phyloP scores from a whole-genome alignment of 2,888 invertebrate genomes.

The Phaedon cochleariae region DNA sequence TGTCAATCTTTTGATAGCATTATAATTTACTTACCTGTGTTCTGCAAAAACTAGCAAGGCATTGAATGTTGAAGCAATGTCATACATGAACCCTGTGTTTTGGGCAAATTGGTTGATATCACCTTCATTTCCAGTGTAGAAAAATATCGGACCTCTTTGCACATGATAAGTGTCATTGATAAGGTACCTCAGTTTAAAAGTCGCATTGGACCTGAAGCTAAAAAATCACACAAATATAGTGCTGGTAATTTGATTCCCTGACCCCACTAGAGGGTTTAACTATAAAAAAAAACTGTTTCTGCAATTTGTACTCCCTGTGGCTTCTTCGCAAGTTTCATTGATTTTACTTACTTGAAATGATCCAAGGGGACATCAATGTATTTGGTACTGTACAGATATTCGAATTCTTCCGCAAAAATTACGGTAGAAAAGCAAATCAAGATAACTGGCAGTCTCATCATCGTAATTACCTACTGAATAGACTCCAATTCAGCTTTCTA shows the following conservation, averaged over 20 bases:
- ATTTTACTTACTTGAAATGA: slow-evolving; percentile 75
- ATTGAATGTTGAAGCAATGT: slow-evolving; percentile 79
- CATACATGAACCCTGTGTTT: slow-evolving; percentile 95
- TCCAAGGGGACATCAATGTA: slow-evolving; percentile 77
- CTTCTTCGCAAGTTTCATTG: no score
- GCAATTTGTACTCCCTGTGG: no score
- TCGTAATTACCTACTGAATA: background rate
- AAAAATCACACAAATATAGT: slow-evolving; percentile 35
- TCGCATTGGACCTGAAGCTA: slow-evolving; percentile 74
- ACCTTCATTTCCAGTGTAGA: slow-evolving; percentile 97
- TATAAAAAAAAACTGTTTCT: no score
- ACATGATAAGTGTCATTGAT: slow-evolving; percentile 80
- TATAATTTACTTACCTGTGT: slow-evolving; percentile 85
- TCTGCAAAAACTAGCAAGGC: slow-evolving; percentile 92
- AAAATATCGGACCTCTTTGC: slow-evolving; percentile 83
- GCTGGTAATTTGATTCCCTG: no score
- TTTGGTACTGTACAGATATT: slow-evolving; percentile 52
- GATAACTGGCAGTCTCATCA: slow-evolving; percentile 20
- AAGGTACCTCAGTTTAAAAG: slow-evolving; percentile 83
- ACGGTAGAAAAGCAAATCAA: slow-evolving; percentile 15
- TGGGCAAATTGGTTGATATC: slow-evolving; percentile 87
- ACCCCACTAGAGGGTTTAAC: no score
- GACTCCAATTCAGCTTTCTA: background rate
- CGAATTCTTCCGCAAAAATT: slow-evolving; percentile 6
- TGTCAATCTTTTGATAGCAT: no score